Conservation (phyloP, 2,113 vertebrate species). For the Sylvilagus bachmani region DNA sequence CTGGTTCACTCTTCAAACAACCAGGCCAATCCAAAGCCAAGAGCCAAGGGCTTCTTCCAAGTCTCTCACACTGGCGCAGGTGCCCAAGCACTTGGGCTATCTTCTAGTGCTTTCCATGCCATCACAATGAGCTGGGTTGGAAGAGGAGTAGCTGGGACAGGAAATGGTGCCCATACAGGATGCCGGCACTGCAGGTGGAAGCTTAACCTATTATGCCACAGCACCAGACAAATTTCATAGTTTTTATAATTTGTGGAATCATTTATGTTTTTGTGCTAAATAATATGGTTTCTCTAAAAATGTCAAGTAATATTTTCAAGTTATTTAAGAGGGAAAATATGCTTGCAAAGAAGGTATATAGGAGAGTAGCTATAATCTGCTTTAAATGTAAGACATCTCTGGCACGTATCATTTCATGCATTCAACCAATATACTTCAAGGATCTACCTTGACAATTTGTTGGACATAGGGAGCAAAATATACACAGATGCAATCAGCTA, state of each 20-base stretch:
- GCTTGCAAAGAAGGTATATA: neutral
- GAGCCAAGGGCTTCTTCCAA: no score
- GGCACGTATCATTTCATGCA: neutral
- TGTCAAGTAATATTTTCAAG: neutral
- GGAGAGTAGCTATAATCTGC: neutral
- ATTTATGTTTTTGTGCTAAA: neutral
- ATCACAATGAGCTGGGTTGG: no score
- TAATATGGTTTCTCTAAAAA: neutral
- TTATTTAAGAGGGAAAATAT: slow-evolving; percentile 7
- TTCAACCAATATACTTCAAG: neutral
- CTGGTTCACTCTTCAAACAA: no score
- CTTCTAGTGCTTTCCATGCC: no score
- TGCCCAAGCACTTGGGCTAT: no score
- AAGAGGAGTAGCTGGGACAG: no score
- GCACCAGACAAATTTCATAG: neutral
- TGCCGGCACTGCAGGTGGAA: no score
- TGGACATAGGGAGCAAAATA: neutral
- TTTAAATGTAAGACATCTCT: neutral
- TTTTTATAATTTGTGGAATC: neutral
- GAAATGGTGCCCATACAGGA: no score
- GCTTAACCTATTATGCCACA: no score
- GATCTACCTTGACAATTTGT: neutral
- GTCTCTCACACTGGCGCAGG: no score
- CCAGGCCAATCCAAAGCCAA: no score
- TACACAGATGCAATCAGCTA: neutral